These are phyloP conservation scores for Antigone vipio DNA, from an alignment of 2,113 vertebrate species.

Conservation along the genomic window DNA sequence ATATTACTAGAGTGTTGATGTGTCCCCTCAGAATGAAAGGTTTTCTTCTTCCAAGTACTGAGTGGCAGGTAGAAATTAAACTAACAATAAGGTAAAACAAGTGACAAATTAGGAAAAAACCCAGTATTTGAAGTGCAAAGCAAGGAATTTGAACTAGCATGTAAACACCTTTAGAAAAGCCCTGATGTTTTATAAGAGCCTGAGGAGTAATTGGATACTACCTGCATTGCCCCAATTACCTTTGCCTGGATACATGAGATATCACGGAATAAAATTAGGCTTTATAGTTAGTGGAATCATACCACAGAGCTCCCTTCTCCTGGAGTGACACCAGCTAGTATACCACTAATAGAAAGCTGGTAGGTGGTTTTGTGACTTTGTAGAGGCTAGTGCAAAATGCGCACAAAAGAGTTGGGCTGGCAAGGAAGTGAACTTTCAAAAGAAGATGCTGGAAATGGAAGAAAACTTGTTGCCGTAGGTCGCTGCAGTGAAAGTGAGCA, in stretches of 20 bases:
- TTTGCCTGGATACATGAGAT: background rate
- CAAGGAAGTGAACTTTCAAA: background rate
- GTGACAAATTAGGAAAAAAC: background rate
- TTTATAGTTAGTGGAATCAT: background rate
- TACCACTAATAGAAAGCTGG: background rate
- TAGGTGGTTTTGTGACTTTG: background rate
- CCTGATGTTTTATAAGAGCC: background rate
- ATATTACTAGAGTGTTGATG: background rate
- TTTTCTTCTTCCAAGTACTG: background rate
- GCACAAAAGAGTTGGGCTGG: background rate
- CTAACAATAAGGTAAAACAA: background rate
- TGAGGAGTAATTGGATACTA: background rate
- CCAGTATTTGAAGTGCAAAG: background rate
- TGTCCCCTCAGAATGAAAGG: background rate
- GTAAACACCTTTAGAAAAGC: background rate
- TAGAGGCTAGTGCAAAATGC: background rate
- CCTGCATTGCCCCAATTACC: fast-evolving
- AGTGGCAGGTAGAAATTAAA: background rate
- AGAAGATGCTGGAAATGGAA: background rate
- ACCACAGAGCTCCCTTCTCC: background rate
- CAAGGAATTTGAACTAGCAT: background rate
- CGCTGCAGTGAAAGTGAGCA: background rate
- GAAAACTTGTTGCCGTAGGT: background rate
- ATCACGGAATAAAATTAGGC: background rate
- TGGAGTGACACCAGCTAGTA: background rate